Conservation (phyloP, 2,888 invertebrate species). For the Anticlea derivata region DNA sequence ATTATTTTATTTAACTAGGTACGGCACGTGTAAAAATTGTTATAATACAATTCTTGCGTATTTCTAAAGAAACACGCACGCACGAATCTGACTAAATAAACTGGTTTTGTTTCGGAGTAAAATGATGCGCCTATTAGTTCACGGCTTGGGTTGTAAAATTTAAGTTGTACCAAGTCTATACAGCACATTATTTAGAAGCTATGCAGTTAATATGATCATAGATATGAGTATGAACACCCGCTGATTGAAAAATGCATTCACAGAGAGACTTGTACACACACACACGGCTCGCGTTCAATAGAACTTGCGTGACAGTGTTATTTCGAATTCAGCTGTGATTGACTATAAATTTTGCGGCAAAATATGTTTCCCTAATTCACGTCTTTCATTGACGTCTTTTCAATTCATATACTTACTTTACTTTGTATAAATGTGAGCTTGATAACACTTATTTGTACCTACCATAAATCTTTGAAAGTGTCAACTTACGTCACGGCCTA, state of each 20-base stretch:
- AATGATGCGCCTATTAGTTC: constrained; percentile 4
- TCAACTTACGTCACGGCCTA: no score
- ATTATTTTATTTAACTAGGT: no score
- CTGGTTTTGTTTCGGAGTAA: neutral
- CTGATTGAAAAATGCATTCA: constrained; percentile 13
- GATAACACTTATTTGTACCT: no score
- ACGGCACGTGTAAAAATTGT: neutral
- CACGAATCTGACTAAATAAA: neutral
- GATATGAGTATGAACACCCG: constrained; percentile 5
- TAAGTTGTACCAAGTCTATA: neutral
- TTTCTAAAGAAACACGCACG: no score
- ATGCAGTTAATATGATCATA: constrained; percentile 10
- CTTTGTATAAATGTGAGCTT: no score
- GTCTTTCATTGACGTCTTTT: no score
- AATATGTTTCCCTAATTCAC: no score
- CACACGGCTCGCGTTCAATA: constrained; percentile 36
- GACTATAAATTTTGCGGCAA: no score
- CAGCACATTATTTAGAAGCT: constrained; percentile 7
- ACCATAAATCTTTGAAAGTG: no score
- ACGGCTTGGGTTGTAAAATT: neutral
- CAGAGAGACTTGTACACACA: constrained; percentile 36
- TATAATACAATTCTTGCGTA: neutral
- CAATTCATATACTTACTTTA: no score
- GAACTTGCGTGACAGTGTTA: neutral
- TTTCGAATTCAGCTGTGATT: no score